phyloP scores from a whole-genome alignment of 1,140 invertebrate species.

The Megathymus violae region DNA sequence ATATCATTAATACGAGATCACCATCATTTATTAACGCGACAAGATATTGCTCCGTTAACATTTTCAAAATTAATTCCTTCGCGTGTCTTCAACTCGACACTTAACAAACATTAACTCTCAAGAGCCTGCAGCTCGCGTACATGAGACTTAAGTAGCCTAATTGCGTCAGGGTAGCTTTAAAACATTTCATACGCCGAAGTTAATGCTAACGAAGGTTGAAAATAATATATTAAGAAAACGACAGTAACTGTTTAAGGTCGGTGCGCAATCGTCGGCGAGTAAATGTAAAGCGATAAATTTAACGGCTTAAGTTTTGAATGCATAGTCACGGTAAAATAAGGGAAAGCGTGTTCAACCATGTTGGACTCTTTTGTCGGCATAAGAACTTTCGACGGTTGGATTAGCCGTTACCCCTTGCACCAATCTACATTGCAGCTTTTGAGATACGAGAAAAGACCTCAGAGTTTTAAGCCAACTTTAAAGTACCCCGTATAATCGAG shows the following conservation, averaged over 20 bases:
- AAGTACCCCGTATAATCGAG: no score
- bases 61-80: constrained; percentile 26
- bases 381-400: no score
- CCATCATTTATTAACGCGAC: not conserved
- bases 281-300: not conserved
- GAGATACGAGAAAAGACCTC: no score
- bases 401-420: no score
- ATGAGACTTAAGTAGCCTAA: constrained; percentile 60
- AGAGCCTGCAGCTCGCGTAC: constrained; percentile 54
- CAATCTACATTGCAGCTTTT: no score
- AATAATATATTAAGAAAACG: constrained; percentile 68
- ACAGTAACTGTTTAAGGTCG: constrained; percentile 45
- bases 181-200: constrained; percentile 72
- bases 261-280: not conserved
- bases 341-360: no score
- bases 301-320: no score
- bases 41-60: constrained; percentile 14
- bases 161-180: constrained; percentile 68
- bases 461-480: no score
- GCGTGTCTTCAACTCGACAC: constrained; percentile 42
- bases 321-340: no score
- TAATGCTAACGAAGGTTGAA: constrained; percentile 57
- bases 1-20: constrained; percentile 14
- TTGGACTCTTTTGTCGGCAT: no score
- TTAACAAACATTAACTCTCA: constrained; percentile 36